phyloP scores from a whole-genome alignment of 2,888 invertebrate genomes.

The Pegoplata infirma region DNA sequence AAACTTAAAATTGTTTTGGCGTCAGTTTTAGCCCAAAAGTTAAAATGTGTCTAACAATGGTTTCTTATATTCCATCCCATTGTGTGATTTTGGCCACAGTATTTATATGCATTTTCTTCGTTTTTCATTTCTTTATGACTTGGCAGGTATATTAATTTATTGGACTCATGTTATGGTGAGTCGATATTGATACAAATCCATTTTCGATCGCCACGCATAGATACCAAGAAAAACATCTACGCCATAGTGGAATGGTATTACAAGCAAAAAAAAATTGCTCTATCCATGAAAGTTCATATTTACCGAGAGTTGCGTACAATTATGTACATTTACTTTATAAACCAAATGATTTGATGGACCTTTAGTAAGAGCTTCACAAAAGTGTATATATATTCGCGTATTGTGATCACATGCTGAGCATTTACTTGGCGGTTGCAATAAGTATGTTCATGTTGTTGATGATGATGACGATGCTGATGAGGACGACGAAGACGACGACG shows the following conservation, averaged over 20 bases:
- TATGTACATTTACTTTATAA: slow-evolving; percentile 41
- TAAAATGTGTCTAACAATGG: too few relatives aligned
- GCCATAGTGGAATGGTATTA: background rate
- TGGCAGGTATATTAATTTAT: slow-evolving; percentile 77
- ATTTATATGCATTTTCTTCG: slow-evolving; percentile 33
- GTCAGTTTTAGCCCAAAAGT: too few relatives aligned
- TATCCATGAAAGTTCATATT: slow-evolving; percentile 47
- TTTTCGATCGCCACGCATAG: slow-evolving; percentile 74
- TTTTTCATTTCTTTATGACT: slow-evolving; percentile 51
- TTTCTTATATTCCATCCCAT: too few relatives aligned
- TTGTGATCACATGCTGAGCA: slow-evolving; percentile 59
- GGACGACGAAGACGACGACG: slow-evolving; percentile 18
- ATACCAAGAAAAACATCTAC: slow-evolving; percentile 62
- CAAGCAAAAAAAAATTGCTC: background rate
- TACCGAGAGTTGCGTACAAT: slow-evolving; percentile 60
- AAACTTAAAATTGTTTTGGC: too few relatives aligned
- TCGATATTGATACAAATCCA: slow-evolving; percentile 78
- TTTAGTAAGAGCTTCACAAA: slow-evolving; percentile 15
- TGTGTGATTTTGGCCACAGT: slow-evolving; percentile 43
- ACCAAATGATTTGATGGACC: slow-evolving; percentile 61
- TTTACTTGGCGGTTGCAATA: slow-evolving; percentile 51
- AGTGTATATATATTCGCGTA: slow-evolving; percentile 8
- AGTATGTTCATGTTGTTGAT: slow-evolving; percentile 39
- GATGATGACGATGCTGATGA: slow-evolving; percentile 33
- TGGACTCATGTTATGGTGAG: slow-evolving; percentile 77